phyloP scores from a whole-genome alignment of 2,113 vertebrate genomes.

The Proteles cristata region DNA sequence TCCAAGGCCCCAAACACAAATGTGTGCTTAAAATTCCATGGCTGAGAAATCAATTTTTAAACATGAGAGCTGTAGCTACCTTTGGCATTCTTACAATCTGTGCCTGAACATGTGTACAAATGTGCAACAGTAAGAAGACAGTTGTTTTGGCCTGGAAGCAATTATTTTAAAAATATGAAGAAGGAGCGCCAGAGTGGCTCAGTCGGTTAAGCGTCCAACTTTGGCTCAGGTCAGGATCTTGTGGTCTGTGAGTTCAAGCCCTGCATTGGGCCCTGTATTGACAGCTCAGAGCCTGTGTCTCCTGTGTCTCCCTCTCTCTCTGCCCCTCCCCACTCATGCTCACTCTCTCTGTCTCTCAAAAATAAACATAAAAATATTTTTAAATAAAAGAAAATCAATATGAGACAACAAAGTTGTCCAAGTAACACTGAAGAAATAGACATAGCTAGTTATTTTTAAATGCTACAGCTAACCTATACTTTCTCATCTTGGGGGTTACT shows the following conservation, averaged over 20 bases:
- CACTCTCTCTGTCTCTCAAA: no score
- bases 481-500: not conserved
- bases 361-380: no score
- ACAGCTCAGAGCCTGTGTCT: no score
- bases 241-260: no score
- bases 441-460: slow-evolving; percentile 44
- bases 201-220: no score
- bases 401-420: not conserved
- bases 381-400: slow-evolving; percentile 7
- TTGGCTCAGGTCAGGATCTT: no score
- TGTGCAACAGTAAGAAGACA: not conserved
- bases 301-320: no score
- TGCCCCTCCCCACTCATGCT: no score
- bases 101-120: slow-evolving; percentile 16
- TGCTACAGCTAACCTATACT: not conserved
- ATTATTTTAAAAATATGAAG: slow-evolving; percentile 16
- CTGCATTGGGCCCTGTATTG: no score
- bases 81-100: not conserved
- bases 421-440: slow-evolving; percentile 55
- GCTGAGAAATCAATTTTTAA: slow-evolving; percentile 24
- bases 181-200: no score
- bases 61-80: not conserved
- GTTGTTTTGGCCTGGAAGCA: slow-evolving; percentile 13
- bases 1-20: not conserved
- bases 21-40: not conserved